Percentiles rank a stretch among this genome's conserved stretches.
Conservation (phyloP, 2,797 vertebrate genomes). For the Menidia menidia region DNA sequence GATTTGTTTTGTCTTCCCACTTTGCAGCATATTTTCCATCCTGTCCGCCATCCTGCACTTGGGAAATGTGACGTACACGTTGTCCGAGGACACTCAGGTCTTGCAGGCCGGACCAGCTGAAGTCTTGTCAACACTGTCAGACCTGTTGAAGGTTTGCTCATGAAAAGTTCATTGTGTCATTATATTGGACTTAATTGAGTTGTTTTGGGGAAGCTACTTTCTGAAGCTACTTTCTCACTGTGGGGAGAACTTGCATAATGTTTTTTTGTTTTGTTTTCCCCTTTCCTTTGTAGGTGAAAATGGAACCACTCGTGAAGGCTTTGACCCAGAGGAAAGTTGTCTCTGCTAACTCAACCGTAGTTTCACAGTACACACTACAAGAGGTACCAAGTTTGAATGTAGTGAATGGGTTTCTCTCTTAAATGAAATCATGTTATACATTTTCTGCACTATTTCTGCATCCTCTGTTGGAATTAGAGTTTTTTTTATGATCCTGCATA, state of each 20-base stretch:
- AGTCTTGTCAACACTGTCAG: constrained; percentile 88
- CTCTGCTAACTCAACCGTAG: constrained; percentile 82
- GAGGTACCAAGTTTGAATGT: constrained; percentile 75
- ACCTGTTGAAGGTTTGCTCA: constrained; percentile 88
- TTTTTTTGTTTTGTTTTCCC: constrained; percentile 1
- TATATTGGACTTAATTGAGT: neutral
- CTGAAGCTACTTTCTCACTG: no score
- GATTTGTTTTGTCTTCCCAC: constrained; percentile 23
- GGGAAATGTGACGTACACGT: constrained; percentile 90
- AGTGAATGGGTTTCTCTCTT: accelerated
- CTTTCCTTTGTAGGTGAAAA: constrained; percentile 85
- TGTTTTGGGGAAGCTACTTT: no score
- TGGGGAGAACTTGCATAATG: neutral
- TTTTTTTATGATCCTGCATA: neutral
- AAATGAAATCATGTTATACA: neutral
- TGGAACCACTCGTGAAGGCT: constrained; percentile 88
- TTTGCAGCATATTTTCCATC: constrained; percentile 88
- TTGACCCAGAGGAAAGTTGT: constrained; percentile 91
- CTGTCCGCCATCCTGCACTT: constrained; percentile 94
- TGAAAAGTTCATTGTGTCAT: neutral
- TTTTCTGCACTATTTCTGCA: neutral
- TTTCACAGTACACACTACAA: constrained; percentile 88
- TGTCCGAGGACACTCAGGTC: constrained; percentile 82
- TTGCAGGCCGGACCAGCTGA: constrained; percentile 89
- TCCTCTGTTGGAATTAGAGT: neutral